Conservation (phyloP, 2,113 vertebrate species). For the Phoenicopterus ruber region DNA sequence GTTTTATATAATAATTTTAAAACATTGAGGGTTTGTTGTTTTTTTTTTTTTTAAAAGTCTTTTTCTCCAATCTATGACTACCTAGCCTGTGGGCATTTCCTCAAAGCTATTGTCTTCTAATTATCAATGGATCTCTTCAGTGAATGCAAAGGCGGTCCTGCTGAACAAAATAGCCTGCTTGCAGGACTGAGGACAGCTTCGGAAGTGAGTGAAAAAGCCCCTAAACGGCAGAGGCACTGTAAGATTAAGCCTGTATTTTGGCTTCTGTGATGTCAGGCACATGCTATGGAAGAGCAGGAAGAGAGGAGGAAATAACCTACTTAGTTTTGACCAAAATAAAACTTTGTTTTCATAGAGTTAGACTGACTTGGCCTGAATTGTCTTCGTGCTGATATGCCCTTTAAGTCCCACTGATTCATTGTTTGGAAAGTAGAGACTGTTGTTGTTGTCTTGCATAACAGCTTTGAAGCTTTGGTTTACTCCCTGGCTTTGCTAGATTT, state of each 20-base stretch:
- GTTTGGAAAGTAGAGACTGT: constrained; percentile 11
- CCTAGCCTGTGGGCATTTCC: not conserved
- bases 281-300: not conserved
- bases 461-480: constrained; percentile 2
- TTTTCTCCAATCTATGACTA: not conserved
- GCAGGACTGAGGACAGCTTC: not conserved
- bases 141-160: not conserved
- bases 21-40: too few species aligned
- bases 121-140: not conserved
- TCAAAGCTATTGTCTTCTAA: not conserved
- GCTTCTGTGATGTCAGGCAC: not conserved
- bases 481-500: not conserved
- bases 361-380: not conserved
- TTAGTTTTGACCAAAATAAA: constrained; percentile 14
- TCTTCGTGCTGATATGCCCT: not conserved
- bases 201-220: not conserved
- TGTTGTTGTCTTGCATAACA: not conserved
- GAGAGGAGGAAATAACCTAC: not conserved
- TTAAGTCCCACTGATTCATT: constrained; percentile 22
- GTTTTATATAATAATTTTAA: not conserved
- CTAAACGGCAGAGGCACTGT: not conserved
- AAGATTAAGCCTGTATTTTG: not conserved
- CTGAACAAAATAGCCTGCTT: not conserved
- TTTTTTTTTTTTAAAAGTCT: too few species aligned
- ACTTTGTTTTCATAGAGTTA: not conserved